phyloP scores from a whole-genome alignment of 2,797 vertebrate genomes.

The Artibeus lituratus region DNA sequence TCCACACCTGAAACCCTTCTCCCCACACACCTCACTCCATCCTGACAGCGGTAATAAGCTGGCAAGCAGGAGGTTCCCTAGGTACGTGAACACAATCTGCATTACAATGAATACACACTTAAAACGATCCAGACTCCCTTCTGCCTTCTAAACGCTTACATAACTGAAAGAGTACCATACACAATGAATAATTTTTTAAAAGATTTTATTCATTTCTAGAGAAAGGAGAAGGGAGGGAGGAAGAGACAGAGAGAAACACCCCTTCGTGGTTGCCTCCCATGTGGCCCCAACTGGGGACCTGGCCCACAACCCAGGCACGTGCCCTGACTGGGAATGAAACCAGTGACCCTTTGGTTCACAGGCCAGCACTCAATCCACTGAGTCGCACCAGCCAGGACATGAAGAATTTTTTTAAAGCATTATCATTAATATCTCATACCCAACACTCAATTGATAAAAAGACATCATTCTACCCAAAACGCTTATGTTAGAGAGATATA shows the following conservation, averaged over 20 bases:
- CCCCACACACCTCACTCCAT: not conserved
- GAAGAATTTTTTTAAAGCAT: not conserved
- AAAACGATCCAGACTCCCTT: not conserved
- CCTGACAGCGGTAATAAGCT: not conserved
- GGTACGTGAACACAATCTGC: not conserved
- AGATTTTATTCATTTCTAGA: too few relatives aligned
- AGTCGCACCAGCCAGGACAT: not conserved
- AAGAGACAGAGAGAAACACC: too few relatives aligned
- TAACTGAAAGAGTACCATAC: not conserved
- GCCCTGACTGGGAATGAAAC: too few relatives aligned
- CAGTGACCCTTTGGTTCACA: too few relatives aligned
- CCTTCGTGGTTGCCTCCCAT: too few relatives aligned
- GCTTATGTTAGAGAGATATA: not conserved
- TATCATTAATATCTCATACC: conserved; percentile 16
- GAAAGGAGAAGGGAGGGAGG: too few relatives aligned
- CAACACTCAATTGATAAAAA: conserved; percentile 25
- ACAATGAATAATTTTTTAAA: not conserved
- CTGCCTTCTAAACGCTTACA: not conserved
- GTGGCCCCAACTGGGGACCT: too few relatives aligned
- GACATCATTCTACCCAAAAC: not conserved
- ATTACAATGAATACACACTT: not conserved
- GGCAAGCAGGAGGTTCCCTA: not conserved
- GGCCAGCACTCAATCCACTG: too few relatives aligned
- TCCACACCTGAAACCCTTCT: not conserved
- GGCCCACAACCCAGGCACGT: too few relatives aligned